Evolutionary conservation across 2,113 vertebrate genomes (phyloP), one percentile per base, ranked within the genome.

Genomic region (Muntiacus reevesi): DNA sequence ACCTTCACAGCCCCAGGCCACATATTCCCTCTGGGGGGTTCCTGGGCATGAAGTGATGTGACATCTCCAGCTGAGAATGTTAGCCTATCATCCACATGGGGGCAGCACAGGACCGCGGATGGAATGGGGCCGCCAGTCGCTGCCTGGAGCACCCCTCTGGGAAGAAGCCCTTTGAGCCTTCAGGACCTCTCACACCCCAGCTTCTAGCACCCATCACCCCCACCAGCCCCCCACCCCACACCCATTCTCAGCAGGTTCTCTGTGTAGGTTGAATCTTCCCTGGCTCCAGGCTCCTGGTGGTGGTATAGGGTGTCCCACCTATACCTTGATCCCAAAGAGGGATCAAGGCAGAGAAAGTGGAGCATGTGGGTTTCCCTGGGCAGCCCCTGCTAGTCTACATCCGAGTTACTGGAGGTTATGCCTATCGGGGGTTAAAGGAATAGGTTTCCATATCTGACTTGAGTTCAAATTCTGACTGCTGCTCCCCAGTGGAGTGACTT

Each of bases 81-180:
- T 74, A 59, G 40, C 30, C 54, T 12, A 11, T 13, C 7, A 3
- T n/a, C 97, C 98, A 7, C 96, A 14, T 3, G 97, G 87, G 89
- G 98, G 97, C 97, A 98, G 96, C 45, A n/a, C n/a, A 23, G 87
- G 55, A 91, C 94, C 0, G 0, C 0, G 0, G 82, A 87, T 15
- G 54, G 76, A 19, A 9, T n/a, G 8, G 0, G 4, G 10, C 5
- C 0, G 14, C 33, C 0, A 88, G 36, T 1, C 11, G 2, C 3
- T 0, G 25, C 14, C 79, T 19, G 86, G 17, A 43, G n/a, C 47
- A 7, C 83, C 23, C 33, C 17, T 79, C 33, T 14, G 5, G 52
- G 78, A 88, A 55, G 81, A 83, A 59, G 81, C 30, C 28, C 17
- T 62, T 27, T 15, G 50, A 64, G 52, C 45, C 54, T 54, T 50